Conservation (phyloP, 2,797 vertebrate genomes). For the Hoplostethus atlanticus region DNA sequence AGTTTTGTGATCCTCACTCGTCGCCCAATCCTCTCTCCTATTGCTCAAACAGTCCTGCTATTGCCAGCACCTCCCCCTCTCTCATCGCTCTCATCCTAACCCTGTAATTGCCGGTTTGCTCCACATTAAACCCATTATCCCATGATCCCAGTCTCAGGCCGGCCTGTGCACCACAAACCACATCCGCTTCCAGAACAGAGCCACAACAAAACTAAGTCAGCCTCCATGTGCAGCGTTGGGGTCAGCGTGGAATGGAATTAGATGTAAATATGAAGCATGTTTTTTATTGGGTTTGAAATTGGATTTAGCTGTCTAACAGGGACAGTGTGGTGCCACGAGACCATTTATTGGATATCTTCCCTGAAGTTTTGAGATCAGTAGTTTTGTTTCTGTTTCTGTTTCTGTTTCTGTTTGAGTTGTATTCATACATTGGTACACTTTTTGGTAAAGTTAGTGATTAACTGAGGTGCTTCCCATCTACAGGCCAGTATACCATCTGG, state of each 20-base stretch:
- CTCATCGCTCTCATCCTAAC: conserved; percentile 31
- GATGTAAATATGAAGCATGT: conserved; percentile 28
- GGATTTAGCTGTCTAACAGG: conserved; percentile 24
- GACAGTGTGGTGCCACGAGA: not conserved
- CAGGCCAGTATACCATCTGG: conserved; percentile 34
- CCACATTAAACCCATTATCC: conserved; percentile 54
- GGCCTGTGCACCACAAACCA: conserved; percentile 51
- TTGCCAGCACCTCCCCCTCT: not conserved
- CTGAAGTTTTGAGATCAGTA: conserved; percentile 7
- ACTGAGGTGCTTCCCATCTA: conserved; percentile 29
- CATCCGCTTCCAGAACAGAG: conserved; percentile 36
- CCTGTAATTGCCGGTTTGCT: conserved; percentile 32
- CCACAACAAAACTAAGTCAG: conserved; percentile 44
- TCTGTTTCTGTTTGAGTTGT: not conserved
- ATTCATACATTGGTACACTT: conserved; percentile 18
- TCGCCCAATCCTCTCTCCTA: too few species aligned
- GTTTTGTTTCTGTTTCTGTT: conserved; percentile 2
- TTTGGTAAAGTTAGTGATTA: conserved; percentile 42
- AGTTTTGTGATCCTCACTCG: not conserved
- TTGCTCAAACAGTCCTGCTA: too few species aligned
- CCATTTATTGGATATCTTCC: not conserved
- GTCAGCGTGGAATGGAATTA: conserved; percentile 9
- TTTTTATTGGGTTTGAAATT: conserved; percentile 17
- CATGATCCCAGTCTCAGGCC: conserved; percentile 39
- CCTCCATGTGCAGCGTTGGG: conserved; percentile 18